Evolutionary conservation across 2,113 vertebrate species (phyloP), one percentile per base, ranked within the genome.

Genomic region (Brachionichthys hirsutus): DNA sequence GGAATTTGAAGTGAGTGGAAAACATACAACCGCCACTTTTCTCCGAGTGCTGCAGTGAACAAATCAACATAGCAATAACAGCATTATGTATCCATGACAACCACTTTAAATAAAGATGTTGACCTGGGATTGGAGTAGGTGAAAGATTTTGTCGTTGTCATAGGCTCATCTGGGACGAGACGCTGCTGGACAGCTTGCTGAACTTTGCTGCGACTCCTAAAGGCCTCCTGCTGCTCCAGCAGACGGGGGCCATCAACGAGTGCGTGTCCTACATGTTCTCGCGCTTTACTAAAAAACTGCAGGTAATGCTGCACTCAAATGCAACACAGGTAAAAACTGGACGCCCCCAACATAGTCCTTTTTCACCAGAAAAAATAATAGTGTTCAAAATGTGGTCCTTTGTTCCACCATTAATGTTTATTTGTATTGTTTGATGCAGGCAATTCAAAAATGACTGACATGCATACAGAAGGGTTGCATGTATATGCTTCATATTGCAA

Each of bases 171-270:
- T 97, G 94, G 93, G 94, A 98, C 89, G 95, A 98, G 56, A 94
- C 93, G 45, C 81, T 99, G 72, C 83, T 98, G 86, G 95, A 98
- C 83, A 93, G 94, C 72, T 89, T 99, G 84, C 78, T 98, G 54
- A 92, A 93, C 86, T 98, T 98, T 86, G 92, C 94, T 52, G 89
- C 92, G 1, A 97, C 96, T 4, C 95, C 96, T 9, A 96, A 91
- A 88, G 97, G 97, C 64, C 85, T 97, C 9, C 81, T 96, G 19
- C 90, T 98, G 62, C 94, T 99, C 44, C 94, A 95, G 44, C 93
- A 91, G 81, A 97, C 94, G 6, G 96, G 94, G 55, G 90, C 93
- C 55, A 83, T 96, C 53, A 89, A 86, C 10, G 94, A 98, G 59
- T 95, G 93, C 54, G 89, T 97, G 67, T 89, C 85, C 58, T 94